These are phyloP conservation scores for Caranx ignobilis DNA, from an alignment of 2,113 vertebrate genomes.

Conservation along the genomic window DNA sequence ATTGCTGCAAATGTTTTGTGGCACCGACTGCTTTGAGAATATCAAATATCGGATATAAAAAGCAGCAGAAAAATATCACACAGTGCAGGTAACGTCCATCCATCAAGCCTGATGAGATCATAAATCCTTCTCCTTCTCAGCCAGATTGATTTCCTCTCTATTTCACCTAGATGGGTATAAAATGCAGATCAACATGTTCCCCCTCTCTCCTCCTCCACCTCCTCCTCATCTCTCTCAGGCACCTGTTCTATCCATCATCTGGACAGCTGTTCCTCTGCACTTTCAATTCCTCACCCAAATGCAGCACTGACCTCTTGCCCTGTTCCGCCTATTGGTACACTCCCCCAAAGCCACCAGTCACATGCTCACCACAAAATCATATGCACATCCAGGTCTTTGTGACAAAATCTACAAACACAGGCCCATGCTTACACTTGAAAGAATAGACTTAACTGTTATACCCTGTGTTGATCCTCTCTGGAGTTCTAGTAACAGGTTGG, in stretches of 20 bases:
- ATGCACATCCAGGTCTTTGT: constrained; percentile 22
- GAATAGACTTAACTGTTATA: too few species aligned
- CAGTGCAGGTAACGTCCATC: constrained; percentile 57
- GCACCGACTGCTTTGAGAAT: constrained; percentile 40
- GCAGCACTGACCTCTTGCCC: constrained; percentile 46
- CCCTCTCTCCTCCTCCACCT: constrained; percentile 9
- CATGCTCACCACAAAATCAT: constrained; percentile 30
- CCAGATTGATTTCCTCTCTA: constrained; percentile 68
- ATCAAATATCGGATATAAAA: constrained; percentile 48
- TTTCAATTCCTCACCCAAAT: constrained; percentile 49
- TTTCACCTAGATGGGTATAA: constrained; percentile 65
- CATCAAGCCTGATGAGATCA: constrained; percentile 68
- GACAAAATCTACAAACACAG: constrained; percentile 39
- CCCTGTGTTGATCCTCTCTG: background rate
- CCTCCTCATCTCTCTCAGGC: constrained; percentile 46
- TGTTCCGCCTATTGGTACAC: constrained; percentile 6
- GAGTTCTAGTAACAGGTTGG: too few species aligned
- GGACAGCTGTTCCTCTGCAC: constrained; percentile 69
- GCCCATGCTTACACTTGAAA: background rate
- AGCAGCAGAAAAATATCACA: constrained; percentile 52
- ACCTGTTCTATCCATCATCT: constrained; percentile 76
- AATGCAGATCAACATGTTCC: constrained; percentile 71
- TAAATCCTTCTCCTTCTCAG: constrained; percentile 66
- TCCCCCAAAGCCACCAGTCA: constrained; percentile 18
- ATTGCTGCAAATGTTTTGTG: constrained; percentile 24